Base-by-base conservation (phyloP, 2,888 invertebrate species). In the Graphium colonna region DNA sequence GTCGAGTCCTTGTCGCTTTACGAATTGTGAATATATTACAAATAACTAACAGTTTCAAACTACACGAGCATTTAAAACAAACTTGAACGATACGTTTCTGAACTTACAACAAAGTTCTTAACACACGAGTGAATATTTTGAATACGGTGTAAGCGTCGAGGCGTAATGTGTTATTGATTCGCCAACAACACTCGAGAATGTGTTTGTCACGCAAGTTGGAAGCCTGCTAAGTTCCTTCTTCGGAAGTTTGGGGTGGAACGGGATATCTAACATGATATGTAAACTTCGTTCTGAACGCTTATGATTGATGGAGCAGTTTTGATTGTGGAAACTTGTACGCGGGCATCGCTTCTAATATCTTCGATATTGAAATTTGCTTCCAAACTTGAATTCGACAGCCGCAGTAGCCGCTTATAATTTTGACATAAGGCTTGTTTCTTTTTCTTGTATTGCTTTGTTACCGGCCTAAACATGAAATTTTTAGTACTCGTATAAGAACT, bases 201-300 rank as follows among this genome's bases (percentile, higher is more conserved):
- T 71, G 68, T 73, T 75, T 77, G 79, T 77, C 77, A 77, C 74
- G 73, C 51, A 77, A 79, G 61, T 76, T 75, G 50, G 59, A 57
- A 66, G 61, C 59, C 59, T 55, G 56, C 47, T 50, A 54, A 54
- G 45, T 54, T 45, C 48, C 53, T 31, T 33, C 47, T 21, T 43
- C 16, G 38, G 21, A 53, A 52, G 51, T 57, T 59, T 55, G 21
- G 39, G 31, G 39, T n/a, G 38, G 33, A 12, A 13, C 12, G 16
- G 17, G 43, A 44, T 46, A 45, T 50, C 54, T 36, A 17, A 36
- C 41, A 12, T 45, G 39, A 48, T 42, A 49, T 49, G 31, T 33
- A 40, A 39, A 45, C 21, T 26, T 15, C 28, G 15, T 12, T n/a
- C 15, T 16, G 12, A 36, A 1, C 26, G 17, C 8, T 42, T 42